A percentile compares a stretch with the other conserved stretches of the same genome.
These are phyloP conservation scores for Brachionus rotundiformis DNA, from an alignment of 1,140 invertebrate species.

Conservation along the genomic window DNA sequence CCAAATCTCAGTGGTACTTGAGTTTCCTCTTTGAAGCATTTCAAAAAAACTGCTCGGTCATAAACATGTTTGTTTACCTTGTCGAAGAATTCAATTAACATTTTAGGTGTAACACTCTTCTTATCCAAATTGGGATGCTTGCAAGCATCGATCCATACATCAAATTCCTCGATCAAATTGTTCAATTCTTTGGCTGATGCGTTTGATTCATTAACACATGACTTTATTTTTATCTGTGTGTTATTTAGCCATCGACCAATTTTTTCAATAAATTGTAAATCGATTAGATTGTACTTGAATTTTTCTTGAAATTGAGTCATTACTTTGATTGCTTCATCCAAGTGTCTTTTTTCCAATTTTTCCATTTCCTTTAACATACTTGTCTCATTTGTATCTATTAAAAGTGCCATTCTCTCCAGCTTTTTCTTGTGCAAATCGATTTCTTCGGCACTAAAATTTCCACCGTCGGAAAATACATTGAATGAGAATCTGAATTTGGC, in stretches of 20 bases:
- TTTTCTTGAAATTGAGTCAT: constrained; percentile 64
- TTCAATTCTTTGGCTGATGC: constrained; percentile 58
- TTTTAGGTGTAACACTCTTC: constrained; percentile 56
- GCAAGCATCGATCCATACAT: constrained; percentile 59
- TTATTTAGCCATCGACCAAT: constrained; percentile 62
- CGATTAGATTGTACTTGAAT: constrained; percentile 64
- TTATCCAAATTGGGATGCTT: constrained; percentile 62
- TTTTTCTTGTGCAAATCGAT: constrained; percentile 62
- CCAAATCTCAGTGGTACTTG: constrained; percentile 52
- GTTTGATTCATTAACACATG: constrained; percentile 62
- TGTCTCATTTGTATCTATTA: constrained; percentile 61
- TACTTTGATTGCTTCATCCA: constrained; percentile 61
- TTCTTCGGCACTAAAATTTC: constrained; percentile 64
- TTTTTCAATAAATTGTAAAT: constrained; percentile 64
- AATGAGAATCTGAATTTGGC: constrained; percentile 63
- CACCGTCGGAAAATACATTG: constrained; percentile 64
- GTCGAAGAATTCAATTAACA: constrained; percentile 58
- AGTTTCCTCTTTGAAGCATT: constrained; percentile 56
- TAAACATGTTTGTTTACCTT: constrained; percentile 58
- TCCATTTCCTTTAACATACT: constrained; percentile 63
- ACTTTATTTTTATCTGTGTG: constrained; percentile 64
- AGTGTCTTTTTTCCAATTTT: constrained; percentile 62
- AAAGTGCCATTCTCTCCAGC: constrained; percentile 61
- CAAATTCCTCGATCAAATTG: constrained; percentile 57
- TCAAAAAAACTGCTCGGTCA: constrained; percentile 57